Evolutionary conservation across 2,888 invertebrate genomes (phyloP).

Genomic region (Hipparchia semele): DNA sequence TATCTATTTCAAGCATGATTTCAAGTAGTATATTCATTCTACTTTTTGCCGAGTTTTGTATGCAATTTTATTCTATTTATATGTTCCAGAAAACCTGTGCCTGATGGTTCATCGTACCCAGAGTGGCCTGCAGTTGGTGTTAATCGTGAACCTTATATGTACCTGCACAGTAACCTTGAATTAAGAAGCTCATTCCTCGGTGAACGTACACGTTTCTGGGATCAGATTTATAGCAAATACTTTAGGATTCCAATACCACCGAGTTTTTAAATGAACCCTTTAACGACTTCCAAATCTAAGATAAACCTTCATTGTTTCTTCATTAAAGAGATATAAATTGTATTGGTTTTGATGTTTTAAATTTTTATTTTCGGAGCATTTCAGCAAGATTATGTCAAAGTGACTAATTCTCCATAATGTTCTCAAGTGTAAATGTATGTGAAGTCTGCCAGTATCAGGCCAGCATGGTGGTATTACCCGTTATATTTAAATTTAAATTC

Average conservation of each 20-base stretch:
- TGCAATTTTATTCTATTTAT: background rate
- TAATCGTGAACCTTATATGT: slow-evolving; percentile 51
- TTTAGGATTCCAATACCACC: slow-evolving; percentile 50
- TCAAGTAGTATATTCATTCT: too few species aligned
- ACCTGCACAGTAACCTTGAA: slow-evolving; percentile 44
- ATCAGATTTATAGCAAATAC: slow-evolving; percentile 51
- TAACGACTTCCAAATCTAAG: background rate
- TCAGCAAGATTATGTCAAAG: too few species aligned
- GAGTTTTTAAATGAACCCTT: background rate
- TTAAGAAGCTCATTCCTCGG: slow-evolving; percentile 45
- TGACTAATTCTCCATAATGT: too few species aligned
- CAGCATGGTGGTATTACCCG: too few species aligned
- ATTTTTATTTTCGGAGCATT: too few species aligned
- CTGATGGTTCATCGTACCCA: slow-evolving; percentile 43
- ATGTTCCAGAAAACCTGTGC: slow-evolving; percentile 44
- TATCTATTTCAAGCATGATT: too few species aligned
- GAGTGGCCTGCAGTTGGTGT: slow-evolving; percentile 51
- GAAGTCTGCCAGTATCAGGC: too few species aligned
- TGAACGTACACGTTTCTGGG: slow-evolving; percentile 51
- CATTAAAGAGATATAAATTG: too few species aligned
- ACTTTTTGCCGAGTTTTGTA: background rate
- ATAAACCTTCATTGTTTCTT: background rate
- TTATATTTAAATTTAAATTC: too few species aligned
- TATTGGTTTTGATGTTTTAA: background rate
- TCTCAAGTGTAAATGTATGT: too few species aligned